Conservation (phyloP, 2,113 vertebrate genomes). For the Pholis gunnellus region DNA sequence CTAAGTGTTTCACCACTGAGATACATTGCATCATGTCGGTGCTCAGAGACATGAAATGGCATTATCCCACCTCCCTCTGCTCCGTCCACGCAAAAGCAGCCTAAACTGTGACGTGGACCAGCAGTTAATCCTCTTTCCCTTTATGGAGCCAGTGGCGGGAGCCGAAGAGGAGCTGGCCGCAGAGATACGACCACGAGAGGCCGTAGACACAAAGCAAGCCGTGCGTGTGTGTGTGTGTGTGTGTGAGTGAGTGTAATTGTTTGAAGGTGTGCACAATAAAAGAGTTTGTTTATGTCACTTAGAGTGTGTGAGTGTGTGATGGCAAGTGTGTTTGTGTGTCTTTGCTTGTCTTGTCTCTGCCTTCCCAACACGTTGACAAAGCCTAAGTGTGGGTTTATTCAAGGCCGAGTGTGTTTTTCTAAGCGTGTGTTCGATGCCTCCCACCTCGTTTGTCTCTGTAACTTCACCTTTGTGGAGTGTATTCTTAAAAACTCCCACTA, state of each 20-base stretch:
- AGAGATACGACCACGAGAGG: slow-evolving; percentile 79
- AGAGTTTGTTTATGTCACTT: slow-evolving; percentile 66
- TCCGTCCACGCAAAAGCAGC: slow-evolving; percentile 74
- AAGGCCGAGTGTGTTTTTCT: slow-evolving; percentile 26
- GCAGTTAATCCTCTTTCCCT: slow-evolving; percentile 83
- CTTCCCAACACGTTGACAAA: slow-evolving; percentile 55
- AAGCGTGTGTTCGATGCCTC: slow-evolving; percentile 55
- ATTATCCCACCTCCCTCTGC: slow-evolving; percentile 82
- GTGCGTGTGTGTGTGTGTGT: slow-evolving; percentile 27
- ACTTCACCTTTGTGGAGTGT: slow-evolving; percentile 69
- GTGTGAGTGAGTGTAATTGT: slow-evolving; percentile 46
- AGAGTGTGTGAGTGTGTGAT: slow-evolving; percentile 48
- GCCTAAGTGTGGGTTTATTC: slow-evolving; percentile 60
- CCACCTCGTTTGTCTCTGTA: slow-evolving; percentile 61
- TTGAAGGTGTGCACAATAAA: slow-evolving; percentile 52
- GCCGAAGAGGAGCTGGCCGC: slow-evolving; percentile 77
- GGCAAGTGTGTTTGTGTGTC: slow-evolving; percentile 48
- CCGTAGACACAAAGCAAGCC: slow-evolving; percentile 64
- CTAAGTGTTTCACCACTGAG: slow-evolving; percentile 49
- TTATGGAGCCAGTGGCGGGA: slow-evolving; percentile 75
- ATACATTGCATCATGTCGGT: slow-evolving; percentile 73
- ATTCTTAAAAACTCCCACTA: slow-evolving; percentile 75
- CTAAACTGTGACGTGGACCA: slow-evolving; percentile 80
- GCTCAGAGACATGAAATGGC: slow-evolving; percentile 79
- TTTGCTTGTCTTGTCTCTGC: slow-evolving; percentile 44